These are phyloP conservation scores for Cecropterus lyciades DNA, from an alignment of 1,140 invertebrate species.

Conservation along the genomic window DNA sequence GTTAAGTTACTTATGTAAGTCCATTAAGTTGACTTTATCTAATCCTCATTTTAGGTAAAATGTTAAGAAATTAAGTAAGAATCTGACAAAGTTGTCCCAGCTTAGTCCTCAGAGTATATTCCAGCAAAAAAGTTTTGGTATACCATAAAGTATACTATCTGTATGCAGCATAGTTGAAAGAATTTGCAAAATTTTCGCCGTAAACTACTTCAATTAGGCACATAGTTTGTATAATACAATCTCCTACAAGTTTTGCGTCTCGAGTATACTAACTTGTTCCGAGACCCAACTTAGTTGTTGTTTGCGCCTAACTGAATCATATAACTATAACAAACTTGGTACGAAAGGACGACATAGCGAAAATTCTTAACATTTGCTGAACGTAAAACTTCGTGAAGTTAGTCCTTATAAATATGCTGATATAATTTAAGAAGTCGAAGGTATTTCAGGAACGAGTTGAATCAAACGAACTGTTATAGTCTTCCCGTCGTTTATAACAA, in stretches of 20 bases:
- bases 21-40: no score
- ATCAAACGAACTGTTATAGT: background rate
- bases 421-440: conserved; percentile 5
- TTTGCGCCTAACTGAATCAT: conserved; percentile 11
- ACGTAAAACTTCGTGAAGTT: conserved; percentile 6
- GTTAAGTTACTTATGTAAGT: no score
- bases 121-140: no score
- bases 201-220: conserved; percentile 13
- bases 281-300: background rate
- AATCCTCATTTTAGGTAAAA: no score
- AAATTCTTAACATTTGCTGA: conserved; percentile 13
- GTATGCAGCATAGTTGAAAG: background rate
- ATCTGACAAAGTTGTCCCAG: no score
- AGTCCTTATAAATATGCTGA: conserved; percentile 10
- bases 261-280: conserved; percentile 7
- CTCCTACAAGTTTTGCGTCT: conserved; percentile 9
- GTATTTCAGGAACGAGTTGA: background rate
- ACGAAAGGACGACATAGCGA: background rate
- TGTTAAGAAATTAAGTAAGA: no score
- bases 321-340: conserved; percentile 16
- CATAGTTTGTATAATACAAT: conserved; percentile 15
- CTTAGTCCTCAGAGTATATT: no score
- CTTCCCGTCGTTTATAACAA: no score
- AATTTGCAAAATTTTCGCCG: background rate
- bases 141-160: no score